phyloP scores from a whole-genome alignment of 37 sponge, comb jelly and placozoan species.

The Halichondria panicea region DNA sequence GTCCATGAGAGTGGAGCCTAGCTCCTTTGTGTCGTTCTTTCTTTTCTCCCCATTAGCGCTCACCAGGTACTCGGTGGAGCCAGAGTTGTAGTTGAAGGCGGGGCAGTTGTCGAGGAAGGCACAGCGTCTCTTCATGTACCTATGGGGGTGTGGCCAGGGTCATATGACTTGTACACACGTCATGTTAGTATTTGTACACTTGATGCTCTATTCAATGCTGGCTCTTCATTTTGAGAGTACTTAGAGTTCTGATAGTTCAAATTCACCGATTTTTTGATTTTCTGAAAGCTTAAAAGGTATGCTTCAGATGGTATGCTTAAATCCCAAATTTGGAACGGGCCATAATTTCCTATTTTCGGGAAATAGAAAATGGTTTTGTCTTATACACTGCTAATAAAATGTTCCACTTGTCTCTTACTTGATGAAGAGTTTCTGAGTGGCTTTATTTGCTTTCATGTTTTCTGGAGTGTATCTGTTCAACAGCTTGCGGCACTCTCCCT shows the following conservation, averaged over 20 bases:
- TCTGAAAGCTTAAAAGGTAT: too few species aligned
- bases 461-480: conserved; percentile 63
- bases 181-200: too few species aligned
- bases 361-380: too few species aligned
- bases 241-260: too few species aligned
- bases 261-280: too few species aligned
- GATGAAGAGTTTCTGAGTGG: conserved; percentile 77
- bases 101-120: conserved; percentile 52
- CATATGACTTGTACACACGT: too few species aligned
- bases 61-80: conserved; percentile 4
- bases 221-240: too few species aligned
- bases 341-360: too few species aligned
- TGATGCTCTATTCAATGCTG: too few species aligned
- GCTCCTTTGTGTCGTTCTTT: conserved; percentile 58
- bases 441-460: conserved; percentile 70
- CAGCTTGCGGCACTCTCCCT: conserved; percentile 50
- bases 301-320: too few species aligned
- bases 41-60: background rate
- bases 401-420: conserved; percentile 59
- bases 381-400: background rate
- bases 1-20: conserved; percentile 83
- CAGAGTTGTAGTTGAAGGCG: conserved; percentile 58
- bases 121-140: conserved; percentile 76
- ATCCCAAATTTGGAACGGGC: too few species aligned
- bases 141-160: too few species aligned